These are phyloP conservation scores for Pseudopipra pipra DNA, from an alignment of 2,113 vertebrate genomes.

Conservation along the genomic window DNA sequence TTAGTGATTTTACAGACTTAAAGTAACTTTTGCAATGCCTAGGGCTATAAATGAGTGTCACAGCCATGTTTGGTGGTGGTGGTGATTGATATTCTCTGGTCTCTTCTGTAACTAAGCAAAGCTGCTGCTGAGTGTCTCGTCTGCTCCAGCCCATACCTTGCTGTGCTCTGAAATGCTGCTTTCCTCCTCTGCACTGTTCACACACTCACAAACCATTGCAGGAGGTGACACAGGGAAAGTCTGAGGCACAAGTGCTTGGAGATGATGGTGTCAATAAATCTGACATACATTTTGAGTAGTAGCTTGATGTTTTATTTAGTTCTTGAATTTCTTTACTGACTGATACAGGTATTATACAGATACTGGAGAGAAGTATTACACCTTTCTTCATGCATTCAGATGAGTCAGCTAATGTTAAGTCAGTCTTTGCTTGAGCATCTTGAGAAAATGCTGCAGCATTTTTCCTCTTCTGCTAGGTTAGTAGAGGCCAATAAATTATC, in stretches of 20 bases:
- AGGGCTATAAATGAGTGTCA: background rate
- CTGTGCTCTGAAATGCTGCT: background rate
- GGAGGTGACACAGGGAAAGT: background rate
- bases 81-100: background rate
- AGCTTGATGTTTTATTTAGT: background rate
- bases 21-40: background rate
- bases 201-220: background rate
- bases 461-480: background rate
- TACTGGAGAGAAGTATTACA: background rate
- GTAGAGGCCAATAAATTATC: background rate
- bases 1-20: background rate
- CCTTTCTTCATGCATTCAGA: background rate
- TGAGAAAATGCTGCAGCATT: background rate
- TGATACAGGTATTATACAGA: background rate
- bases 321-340: background rate
- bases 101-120: background rate
- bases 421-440: background rate
- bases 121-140: background rate
- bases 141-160: background rate
- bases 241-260: background rate
- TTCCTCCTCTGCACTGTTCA: background rate
- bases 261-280: background rate
- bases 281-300: background rate
- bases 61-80: background rate
- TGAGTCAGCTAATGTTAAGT: background rate